Evolutionary conservation across 1,140 invertebrate species (phyloP), one percentile per base, ranked within the genome.

Genomic region (Portunus trituberculatus): DNA sequence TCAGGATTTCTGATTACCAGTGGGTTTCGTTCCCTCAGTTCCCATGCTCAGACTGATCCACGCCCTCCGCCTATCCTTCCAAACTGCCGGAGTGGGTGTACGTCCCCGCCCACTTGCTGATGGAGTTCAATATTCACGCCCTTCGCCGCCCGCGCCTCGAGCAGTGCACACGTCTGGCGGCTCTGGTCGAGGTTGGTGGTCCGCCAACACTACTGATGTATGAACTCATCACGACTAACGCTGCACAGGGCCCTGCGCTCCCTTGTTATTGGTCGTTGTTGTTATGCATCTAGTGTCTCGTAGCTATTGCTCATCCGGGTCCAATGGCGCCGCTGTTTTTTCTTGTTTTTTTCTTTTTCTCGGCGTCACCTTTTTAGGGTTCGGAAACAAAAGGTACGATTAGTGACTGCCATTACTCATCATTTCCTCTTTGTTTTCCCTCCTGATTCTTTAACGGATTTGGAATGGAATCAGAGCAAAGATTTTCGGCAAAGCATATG

Each of bases 151-250:
- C 82, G 29, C 92, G 28, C 76, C 92, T 39, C 29, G n/a, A 52
- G 82, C 45, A 29, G 45, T 48, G 29, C 83, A 46, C 84, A 48
- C 45, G 84, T 52, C 86, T 67, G 29, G 28, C 31, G 76, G n/a
- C 20, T 25, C 67, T 76, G 31, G 45, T 59, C 93, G 32, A 59
- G 59, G 93, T 94, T 94, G 93, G 93, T 94, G 93, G 93, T 94
- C 93, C 87, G 76, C 29, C 87, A 28, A 14, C 20, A 39, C 29
- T 48, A 46, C 93, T 94, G 93, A 94, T 94, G 93, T 90, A 94
- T 94, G 93, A 94, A 94, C 93, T 94, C 93, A 94, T 94, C 93
- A 90, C 46, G 93, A 89, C 87, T n/a, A 90, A 31, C 48, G n/a
- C 93, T 94, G 67, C 20, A 46, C 20, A 94, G 86, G 93, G 87